These are phyloP conservation scores for Agrochola macilenta DNA, from an alignment of 2,888 invertebrate species.

Conservation along the genomic window DNA sequence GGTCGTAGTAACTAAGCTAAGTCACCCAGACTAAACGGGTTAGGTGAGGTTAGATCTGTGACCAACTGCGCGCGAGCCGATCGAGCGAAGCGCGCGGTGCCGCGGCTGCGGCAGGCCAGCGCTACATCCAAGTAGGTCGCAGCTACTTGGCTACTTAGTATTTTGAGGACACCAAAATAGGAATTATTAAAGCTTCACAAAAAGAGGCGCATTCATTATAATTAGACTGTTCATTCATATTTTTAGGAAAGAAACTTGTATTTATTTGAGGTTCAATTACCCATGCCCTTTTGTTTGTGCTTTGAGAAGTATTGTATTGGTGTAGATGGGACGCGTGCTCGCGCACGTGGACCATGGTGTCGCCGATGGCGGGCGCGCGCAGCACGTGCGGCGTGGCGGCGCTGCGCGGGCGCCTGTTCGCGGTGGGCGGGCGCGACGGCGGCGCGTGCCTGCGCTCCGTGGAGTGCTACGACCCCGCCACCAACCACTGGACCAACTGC, in stretches of 20 bases:
- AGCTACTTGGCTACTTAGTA: background rate
- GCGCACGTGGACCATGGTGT: constrained; percentile 96
- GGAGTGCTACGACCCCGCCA: constrained; percentile 95
- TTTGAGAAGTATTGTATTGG: background rate
- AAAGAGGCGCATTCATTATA: background rate
- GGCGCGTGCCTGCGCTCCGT: constrained; percentile 97
- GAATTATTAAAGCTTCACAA: background rate
- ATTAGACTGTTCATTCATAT: background rate
- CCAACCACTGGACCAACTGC: constrained; percentile 94
- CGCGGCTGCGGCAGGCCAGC: too few species aligned
- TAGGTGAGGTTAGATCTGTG: too few species aligned
- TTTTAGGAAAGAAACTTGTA: background rate
- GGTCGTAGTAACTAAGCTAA: too few species aligned
- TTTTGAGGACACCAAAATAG: background rate
- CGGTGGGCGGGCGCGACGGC: constrained; percentile 98
- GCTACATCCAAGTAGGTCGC: background rate
- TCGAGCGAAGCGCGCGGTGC: too few species aligned
- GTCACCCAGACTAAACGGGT: too few species aligned
- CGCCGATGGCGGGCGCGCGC: constrained; percentile 96
- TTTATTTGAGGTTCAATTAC: background rate
- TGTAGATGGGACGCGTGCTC: constrained; percentile 95
- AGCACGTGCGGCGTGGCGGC: constrained; percentile 98
- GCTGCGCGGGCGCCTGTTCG: constrained; percentile 95
- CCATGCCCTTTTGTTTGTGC: background rate
- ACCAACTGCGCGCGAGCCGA: too few species aligned